Evolutionary conservation across 2,113 vertebrate genomes (phyloP).

Genomic region (Campylomormyrus numenius): DNA sequence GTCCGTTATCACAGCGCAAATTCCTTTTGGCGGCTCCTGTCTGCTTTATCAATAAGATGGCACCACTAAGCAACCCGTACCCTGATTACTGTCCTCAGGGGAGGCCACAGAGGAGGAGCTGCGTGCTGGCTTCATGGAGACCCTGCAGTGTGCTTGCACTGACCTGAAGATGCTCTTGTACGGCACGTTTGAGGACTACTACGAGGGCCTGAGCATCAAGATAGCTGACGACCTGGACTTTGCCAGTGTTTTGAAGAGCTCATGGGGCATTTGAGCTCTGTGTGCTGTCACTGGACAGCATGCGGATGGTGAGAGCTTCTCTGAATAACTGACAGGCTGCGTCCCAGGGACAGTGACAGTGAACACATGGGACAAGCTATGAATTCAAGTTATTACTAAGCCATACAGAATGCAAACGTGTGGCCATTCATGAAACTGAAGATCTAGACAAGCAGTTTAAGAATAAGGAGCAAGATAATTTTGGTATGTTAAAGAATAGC

Average conservation of each 20-base stretch:
- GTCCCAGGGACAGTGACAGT: neutral
- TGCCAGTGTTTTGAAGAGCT: conserved; percentile 56
- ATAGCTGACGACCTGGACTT: conserved; percentile 62
- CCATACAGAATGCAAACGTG: neutral
- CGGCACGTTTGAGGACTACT: conserved; percentile 73
- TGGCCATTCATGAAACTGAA: neutral
- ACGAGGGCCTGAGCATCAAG: conserved; percentile 69
- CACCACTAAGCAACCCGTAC: neutral
- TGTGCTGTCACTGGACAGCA: neutral
- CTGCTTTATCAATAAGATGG: neutral
- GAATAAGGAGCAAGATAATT: neutral
- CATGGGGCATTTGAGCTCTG: conserved; percentile 63
- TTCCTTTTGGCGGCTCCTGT: neutral
- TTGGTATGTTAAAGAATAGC: neutral
- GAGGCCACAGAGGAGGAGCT: conserved; percentile 62
- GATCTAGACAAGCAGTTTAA: neutral
- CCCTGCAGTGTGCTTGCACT: conserved; percentile 53
- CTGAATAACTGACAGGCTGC: neutral
- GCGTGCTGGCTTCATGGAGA: conserved; percentile 58
- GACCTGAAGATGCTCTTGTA: conserved; percentile 59
- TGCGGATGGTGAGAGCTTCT: neutral
- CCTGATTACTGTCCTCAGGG: conserved; percentile 40
- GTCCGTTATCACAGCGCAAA: neutral
- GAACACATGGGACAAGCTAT: neutral
- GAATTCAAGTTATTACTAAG: neutral